Percentiles rank a stretch among this genome's conserved stretches.
These are phyloP conservation scores for Muscidifurax raptorellus DNA, from an alignment of 1,140 invertebrate species.

Conservation along the genomic window DNA sequence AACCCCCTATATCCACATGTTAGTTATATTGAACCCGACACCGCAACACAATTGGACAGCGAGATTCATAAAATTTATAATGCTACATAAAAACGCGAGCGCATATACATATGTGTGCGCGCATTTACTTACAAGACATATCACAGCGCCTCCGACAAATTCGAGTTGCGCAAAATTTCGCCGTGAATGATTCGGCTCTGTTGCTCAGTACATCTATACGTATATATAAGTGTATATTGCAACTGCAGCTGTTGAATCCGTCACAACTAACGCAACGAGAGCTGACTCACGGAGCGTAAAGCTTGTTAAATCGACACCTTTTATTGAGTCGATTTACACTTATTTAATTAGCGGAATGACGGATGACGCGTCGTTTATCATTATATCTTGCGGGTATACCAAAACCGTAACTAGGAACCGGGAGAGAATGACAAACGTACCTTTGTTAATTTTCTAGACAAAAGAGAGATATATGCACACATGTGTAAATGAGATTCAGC, in stretches of 20 bases:
- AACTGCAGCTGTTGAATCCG: background rate
- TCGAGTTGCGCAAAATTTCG: constrained; percentile 60
- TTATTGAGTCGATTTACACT: background rate
- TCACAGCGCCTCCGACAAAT: background rate
- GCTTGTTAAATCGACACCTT: constrained; percentile 37
- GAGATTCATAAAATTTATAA: too few species aligned
- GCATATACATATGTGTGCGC: too few species aligned
- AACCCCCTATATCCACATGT: too few species aligned
- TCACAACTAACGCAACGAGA: constrained; percentile 7
- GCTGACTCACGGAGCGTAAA: constrained; percentile 28
- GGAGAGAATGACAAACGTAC: too few species aligned
- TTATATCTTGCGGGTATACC: too few species aligned
- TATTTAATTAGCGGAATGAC: background rate
- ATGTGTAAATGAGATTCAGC: background rate
- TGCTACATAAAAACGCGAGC: too few species aligned
- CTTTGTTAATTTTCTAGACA: too few species aligned
- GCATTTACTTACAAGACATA: background rate
- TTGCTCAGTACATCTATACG: too few species aligned
- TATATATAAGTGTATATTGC: background rate
- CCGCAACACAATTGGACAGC: too few species aligned
- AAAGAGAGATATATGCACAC: too few species aligned
- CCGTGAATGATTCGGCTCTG: constrained; percentile 30
- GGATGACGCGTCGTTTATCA: background rate
- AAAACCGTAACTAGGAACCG: too few species aligned
- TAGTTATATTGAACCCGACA: too few species aligned